Conservation (phyloP, 2,797 vertebrate genomes). For the Sebastes flavidus region DNA sequence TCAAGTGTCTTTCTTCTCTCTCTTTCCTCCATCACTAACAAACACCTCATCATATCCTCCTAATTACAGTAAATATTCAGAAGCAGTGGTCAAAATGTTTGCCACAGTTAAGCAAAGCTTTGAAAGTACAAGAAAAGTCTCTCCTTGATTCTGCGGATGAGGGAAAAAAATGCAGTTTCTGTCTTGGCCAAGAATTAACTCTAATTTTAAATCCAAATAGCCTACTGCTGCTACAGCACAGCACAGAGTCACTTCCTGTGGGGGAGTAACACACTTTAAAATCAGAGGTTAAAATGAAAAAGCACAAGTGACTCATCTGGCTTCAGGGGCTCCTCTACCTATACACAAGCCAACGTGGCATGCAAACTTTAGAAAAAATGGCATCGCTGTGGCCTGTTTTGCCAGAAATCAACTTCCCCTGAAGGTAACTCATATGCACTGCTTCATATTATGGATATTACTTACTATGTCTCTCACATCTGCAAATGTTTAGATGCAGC, state of each 20-base stretch:
- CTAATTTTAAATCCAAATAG: conserved; percentile 12
- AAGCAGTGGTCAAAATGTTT: neutral
- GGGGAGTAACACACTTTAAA: conserved; percentile 23
- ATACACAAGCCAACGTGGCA: neutral
- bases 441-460: neutral
- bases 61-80: neutral
- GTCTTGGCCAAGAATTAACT: neutral
- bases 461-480: neutral
- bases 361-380: neutral
- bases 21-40: neutral
- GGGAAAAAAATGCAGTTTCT: neutral
- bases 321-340: conserved; percentile 23
- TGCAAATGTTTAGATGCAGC: neutral
- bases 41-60: neutral
- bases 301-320: conserved; percentile 39
- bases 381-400: neutral
- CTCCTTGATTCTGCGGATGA: neutral
- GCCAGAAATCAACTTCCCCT: neutral
- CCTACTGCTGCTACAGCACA: neutral
- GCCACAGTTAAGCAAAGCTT: neutral
- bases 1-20: neutral
- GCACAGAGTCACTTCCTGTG: conserved; percentile 26
- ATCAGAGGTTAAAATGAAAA: conserved; percentile 39
- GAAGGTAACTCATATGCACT: neutral
- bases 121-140: neutral